Evolutionary conservation across 2,888 invertebrate genomes (phyloP), one percentile per base, ranked within the genome.

Genomic region (Sepiola atlantica): DNA sequence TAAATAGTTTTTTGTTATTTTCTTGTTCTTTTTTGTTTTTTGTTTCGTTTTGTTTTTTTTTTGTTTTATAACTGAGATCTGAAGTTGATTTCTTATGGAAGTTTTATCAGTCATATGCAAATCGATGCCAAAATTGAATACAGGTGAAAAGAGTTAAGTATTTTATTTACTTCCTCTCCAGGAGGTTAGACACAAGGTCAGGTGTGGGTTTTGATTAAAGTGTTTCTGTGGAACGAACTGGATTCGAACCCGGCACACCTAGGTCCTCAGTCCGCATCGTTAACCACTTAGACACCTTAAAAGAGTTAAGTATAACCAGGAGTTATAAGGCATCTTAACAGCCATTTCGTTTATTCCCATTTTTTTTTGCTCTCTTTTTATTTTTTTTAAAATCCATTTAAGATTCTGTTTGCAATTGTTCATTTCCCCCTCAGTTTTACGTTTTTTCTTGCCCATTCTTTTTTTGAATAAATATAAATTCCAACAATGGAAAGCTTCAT

Each of bases 61-160:
- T n/a, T 77, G 3, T 77, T 77, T 77, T 16, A 4, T 21, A 77
- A 77, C 77, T 14, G n/a, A n/a, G 16, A n/a, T 77, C 77, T 77
- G 77, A 77, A 77, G 77, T n/a, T 77, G 77, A 77, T 77, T 77
- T 77, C 77, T 2, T 77, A 32, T 32, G n/a, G 14, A 77, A 77
- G 77, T 77, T n/a, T n/a, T n/a, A 77, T 77, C n/a, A 77, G n/a
- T 77, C n/a, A 77, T n/a, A 77, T 77, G 77, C 77, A 77, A 77
- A 77, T 77, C n/a, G 77, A 77, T 77, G 77, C 77, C 77, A n/a
- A 77, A 77, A 77, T 77, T 16, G 77, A 77, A n/a, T 12, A 45
- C 16, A 32, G n/a, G 28, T 21, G 24, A 77, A 77, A 77, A 32
- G 77, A 77, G 77, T 14, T 16, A 77, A 32, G 77, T 32, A 32